Evolutionary conservation across 2,113 vertebrate genomes (phyloP).

Genomic region (Cairina moschata): DNA sequence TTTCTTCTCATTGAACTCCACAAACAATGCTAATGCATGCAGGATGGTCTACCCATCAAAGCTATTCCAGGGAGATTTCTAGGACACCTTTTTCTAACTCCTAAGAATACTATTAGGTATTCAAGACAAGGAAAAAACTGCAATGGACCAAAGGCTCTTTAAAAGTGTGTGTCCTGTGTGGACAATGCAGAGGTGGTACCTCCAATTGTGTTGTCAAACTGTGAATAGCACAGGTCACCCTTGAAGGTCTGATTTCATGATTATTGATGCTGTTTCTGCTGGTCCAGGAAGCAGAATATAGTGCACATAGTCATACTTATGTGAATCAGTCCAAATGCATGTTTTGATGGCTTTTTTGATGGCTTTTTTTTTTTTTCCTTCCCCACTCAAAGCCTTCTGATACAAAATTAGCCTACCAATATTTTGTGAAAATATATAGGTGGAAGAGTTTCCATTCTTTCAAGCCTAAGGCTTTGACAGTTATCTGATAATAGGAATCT

Average conservation of each 20-base stretch:
- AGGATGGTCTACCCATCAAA: not conserved
- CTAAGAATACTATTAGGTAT: not conserved
- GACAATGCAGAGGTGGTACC: not conserved
- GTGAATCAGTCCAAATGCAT: not conserved
- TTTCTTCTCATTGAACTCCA: not conserved
- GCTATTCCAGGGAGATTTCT: not conserved
- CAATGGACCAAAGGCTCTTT: not conserved
- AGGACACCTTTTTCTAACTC: not conserved
- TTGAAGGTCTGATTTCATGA: not conserved
- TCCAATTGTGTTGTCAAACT: not conserved
- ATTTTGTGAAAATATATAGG: not conserved
- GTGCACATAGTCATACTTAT: not conserved
- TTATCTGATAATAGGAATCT: not conserved
- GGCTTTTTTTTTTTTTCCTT: not conserved
- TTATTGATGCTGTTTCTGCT: not conserved
- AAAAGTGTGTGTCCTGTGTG: not conserved
- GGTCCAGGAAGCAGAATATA: not conserved
- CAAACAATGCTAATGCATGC: not conserved
- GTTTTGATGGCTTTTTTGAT: not conserved
- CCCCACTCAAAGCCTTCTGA: not conserved
- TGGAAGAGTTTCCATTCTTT: not conserved
- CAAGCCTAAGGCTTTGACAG: not conserved
- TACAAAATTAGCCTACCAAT: not conserved
- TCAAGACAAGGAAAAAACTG: not conserved
- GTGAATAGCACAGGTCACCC: not conserved